Percentiles rank a stretch among this genome's conserved stretches.
Conservation (phyloP, 2,797 vertebrate species). For the Oophaga sylvatica region DNA sequence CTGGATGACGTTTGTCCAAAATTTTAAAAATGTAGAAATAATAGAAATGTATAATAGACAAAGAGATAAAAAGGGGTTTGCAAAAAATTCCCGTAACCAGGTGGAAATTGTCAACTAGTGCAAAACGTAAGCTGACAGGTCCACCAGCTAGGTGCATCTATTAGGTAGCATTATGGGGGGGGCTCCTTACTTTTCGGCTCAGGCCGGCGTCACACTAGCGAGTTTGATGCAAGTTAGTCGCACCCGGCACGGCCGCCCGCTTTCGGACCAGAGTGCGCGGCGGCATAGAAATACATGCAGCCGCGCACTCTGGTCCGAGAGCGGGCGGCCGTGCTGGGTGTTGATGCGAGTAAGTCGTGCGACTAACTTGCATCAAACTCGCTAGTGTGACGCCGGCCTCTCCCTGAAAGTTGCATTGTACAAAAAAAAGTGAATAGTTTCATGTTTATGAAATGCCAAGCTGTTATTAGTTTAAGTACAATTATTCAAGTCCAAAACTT, state of each 20-base stretch:
- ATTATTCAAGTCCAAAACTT: neutral
- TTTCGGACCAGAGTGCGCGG: too few relatives aligned
- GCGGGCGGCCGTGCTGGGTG: too few relatives aligned
- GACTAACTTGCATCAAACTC: too few relatives aligned
- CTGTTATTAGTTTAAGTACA: neutral
- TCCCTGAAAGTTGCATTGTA: neutral
- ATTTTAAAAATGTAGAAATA: neutral
- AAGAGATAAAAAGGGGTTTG: neutral
- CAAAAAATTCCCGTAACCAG: neutral
- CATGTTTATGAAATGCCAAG: neutral
- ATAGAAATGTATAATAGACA: neutral
- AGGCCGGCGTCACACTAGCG: too few relatives aligned
- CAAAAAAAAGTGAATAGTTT: neutral
- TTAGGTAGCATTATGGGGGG: too few relatives aligned
- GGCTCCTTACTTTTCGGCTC: neutral
- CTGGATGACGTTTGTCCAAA: neutral
- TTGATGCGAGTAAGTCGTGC: too few relatives aligned
- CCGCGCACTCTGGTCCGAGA: too few relatives aligned
- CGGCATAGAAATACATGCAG: too few relatives aligned
- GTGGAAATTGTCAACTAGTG: neutral
- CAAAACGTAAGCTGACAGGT: neutral
- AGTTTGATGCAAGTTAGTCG: too few relatives aligned
- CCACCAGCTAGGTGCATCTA: neutral
- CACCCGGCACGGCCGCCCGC: too few relatives aligned
- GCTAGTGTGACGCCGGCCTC: too few relatives aligned